Evolutionary conservation across 2,113 vertebrate genomes (phyloP).

Genomic region (Pogona vitticeps): DNA sequence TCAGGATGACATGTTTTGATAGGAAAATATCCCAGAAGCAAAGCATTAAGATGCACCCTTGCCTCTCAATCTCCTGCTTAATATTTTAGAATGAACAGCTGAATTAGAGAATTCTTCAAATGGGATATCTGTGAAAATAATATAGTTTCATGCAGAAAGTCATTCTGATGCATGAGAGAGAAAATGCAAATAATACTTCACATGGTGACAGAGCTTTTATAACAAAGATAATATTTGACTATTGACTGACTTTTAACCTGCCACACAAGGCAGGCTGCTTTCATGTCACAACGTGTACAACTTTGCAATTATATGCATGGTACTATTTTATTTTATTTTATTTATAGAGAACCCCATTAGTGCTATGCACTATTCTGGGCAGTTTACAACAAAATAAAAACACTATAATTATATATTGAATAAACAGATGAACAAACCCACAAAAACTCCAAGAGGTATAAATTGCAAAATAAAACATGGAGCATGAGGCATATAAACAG

Average conservation of each 20-base stretch:
- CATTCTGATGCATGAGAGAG: neutral
- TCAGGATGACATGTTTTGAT: too few relatives aligned
- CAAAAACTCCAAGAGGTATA: too few relatives aligned
- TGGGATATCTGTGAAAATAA: neutral
- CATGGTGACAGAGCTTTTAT: neutral
- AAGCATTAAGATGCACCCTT: neutral
- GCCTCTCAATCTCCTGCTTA: neutral
- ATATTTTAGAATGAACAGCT: neutral
- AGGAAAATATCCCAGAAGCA: neutral
- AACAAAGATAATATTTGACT: neutral
- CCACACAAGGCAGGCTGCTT: neutral
- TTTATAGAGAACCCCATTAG: too few relatives aligned
- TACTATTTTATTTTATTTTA: too few relatives aligned
- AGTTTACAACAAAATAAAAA: too few relatives aligned
- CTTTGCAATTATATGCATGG: too few relatives aligned
- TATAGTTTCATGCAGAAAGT: neutral
- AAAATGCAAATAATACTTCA: neutral
- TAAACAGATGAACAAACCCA: too few relatives aligned
- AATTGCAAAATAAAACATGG: too few relatives aligned
- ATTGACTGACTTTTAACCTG: neutral
- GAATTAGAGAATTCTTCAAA: neutral
- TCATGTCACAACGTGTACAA: too few relatives aligned
- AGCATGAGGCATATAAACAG: too few relatives aligned
- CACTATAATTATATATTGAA: too few relatives aligned
- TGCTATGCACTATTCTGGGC: too few relatives aligned